These are phyloP conservation scores for Scaptomyza parva DNA, from an alignment of 2,888 invertebrate genomes.

Conservation along the genomic window DNA sequence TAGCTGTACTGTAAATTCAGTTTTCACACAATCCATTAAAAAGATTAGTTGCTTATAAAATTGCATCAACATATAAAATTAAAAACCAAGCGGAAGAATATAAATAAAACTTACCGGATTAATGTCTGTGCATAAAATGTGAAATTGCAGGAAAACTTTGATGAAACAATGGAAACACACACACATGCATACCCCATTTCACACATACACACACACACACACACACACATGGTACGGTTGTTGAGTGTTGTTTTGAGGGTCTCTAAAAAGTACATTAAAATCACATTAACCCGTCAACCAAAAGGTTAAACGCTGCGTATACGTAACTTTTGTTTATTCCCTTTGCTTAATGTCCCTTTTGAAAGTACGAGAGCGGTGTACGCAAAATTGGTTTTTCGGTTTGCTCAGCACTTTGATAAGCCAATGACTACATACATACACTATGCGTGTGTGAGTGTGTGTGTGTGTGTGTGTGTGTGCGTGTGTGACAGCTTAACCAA, in stretches of 20 bases:
- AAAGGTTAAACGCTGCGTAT: conserved; percentile 71
- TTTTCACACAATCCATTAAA: too few relatives aligned
- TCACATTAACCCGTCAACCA: conserved; percentile 79
- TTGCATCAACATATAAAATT: conserved; percentile 1
- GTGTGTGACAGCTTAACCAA: conserved; percentile 4
- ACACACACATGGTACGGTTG: too few relatives aligned
- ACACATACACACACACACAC: conserved; percentile 12
- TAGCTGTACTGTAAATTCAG: neutral
- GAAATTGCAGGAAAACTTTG: conserved; percentile 63
- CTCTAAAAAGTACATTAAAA: conserved; percentile 76
- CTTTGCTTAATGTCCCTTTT: conserved; percentile 68
- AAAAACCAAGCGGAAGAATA: conserved; percentile 13
- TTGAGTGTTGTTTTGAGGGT: neutral
- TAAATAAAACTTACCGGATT: conserved; percentile 25
- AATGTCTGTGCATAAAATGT: conserved; percentile 30
- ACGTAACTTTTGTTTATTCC: conserved; percentile 76
- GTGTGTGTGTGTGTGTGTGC: neutral
- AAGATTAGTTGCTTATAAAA: too few relatives aligned
- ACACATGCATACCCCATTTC: conserved; percentile 1
- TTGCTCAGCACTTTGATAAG: conserved; percentile 47
- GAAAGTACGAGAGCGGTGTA: conserved; percentile 62
- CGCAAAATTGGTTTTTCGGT: conserved; percentile 47
- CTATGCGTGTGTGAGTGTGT: neutral
- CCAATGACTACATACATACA: conserved; percentile 21
- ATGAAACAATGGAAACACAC: conserved; percentile 24